Percentiles rank a stretch among this genome's conserved stretches.
phyloP scores from a whole-genome alignment of 2,888 invertebrate species.

The Callosobruchus maculatus region DNA sequence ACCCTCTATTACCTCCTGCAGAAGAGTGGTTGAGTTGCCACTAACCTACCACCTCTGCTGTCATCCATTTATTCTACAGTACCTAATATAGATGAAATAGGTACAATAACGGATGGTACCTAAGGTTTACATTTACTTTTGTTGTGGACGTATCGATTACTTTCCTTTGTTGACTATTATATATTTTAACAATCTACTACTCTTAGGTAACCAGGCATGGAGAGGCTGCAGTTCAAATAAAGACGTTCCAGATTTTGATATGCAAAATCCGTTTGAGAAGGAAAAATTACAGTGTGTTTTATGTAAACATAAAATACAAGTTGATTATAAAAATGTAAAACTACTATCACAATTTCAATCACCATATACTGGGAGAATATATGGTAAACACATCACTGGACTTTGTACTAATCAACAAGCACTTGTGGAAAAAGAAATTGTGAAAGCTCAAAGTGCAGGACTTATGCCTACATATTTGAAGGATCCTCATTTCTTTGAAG shows the following conservation, averaged over 20 bases:
- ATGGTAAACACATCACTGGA: slow-evolving; percentile 90
- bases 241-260: slow-evolving; percentile 55
- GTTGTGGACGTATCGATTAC: too few species aligned
- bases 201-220: background rate
- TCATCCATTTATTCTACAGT: too few species aligned
- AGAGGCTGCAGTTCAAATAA: background rate
- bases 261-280: slow-evolving; percentile 78
- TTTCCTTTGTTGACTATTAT: too few species aligned
- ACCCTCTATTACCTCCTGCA: too few species aligned
- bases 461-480: slow-evolving; percentile 83
- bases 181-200: background rate
- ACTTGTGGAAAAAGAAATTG: slow-evolving; percentile 68
- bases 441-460: slow-evolving; percentile 72
- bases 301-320: slow-evolving; percentile 75
- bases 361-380: slow-evolving; percentile 88
- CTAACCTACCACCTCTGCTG: too few species aligned
- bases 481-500: slow-evolving; percentile 72
- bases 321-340: slow-evolving; percentile 88
- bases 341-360: slow-evolving; percentile 95
- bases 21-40: too few species aligned
- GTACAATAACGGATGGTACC: too few species aligned
- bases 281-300: slow-evolving; percentile 73
- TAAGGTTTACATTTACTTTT: too few species aligned
- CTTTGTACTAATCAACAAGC: slow-evolving; percentile 80
- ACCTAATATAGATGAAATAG: too few species aligned